Percentiles rank a stretch among this genome's conserved stretches.
Evolutionary conservation across 2,113 vertebrate species (phyloP).

Genomic region (Coryphaenoides rupestris): DNA sequence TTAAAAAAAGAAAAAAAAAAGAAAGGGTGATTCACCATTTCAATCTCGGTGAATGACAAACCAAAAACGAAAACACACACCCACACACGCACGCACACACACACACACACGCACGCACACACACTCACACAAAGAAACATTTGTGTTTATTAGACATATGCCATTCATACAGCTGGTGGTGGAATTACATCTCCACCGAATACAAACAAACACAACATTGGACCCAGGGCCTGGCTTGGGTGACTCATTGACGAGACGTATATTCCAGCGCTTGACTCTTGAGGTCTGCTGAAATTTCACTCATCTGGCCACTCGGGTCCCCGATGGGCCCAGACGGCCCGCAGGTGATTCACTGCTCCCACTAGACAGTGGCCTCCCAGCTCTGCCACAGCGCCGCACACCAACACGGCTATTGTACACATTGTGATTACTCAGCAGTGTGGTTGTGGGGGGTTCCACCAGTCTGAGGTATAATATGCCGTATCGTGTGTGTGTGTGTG

Average conservation of each 20-base stretch:
- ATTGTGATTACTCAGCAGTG: too few species aligned
- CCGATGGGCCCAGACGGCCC: too few species aligned
- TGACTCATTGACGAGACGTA: conserved; percentile 58
- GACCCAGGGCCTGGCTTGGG: conserved; percentile 1
- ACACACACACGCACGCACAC: conserved; percentile 8
- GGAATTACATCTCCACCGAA: not conserved
- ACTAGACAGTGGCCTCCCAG: too few species aligned
- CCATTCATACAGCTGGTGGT: not conserved
- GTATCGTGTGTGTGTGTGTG: too few species aligned
- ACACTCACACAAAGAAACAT: not conserved
- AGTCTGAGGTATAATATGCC: too few species aligned
- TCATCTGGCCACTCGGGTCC: too few species aligned
- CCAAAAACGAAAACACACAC: conserved; percentile 1
- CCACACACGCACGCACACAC: not conserved
- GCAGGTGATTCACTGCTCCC: too few species aligned
- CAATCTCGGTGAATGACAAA: conserved; percentile 3
- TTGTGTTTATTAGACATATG: not conserved
- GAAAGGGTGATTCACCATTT: conserved; percentile 18
- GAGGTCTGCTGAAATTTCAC: conserved; percentile 28
- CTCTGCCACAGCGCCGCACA: too few species aligned
- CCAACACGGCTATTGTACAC: too few species aligned
- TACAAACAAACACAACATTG: conserved; percentile 1
- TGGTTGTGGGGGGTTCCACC: too few species aligned
- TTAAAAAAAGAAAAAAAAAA: not conserved
- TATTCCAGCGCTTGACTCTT: conserved; percentile 35